phyloP scores from a whole-genome alignment of 2,888 invertebrate species.

The Prosapia bicincta region DNA sequence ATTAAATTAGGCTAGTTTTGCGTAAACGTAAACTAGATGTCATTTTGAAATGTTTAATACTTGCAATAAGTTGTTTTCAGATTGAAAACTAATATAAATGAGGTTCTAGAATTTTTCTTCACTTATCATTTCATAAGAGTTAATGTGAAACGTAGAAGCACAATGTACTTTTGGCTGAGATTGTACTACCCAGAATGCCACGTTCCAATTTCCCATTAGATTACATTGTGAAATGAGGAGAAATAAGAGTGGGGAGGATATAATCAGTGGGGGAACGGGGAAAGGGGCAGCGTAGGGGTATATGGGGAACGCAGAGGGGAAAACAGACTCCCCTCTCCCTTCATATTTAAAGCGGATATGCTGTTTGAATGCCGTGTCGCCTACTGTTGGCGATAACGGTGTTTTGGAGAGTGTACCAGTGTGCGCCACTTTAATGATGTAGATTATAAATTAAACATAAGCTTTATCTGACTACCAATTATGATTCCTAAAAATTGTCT shows the following conservation, averaged over 20 bases:
- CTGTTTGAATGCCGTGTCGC: not conserved
- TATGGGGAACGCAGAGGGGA: not conserved
- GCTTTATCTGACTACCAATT: no score
- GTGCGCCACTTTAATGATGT: no score
- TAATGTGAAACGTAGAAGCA: not conserved
- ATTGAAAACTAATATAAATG: no score
- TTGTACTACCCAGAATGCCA: slow-evolving; percentile 26
- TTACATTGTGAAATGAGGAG: slow-evolving; percentile 21
- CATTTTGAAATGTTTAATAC: no score
- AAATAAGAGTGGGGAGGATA: slow-evolving; percentile 5
- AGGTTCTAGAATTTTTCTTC: no score
- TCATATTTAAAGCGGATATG: not conserved
- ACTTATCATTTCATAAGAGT: no score
- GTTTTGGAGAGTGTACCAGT: no score
- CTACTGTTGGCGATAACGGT: not conserved
- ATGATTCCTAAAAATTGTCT: no score
- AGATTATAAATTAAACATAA: no score
- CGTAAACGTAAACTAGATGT: no score
- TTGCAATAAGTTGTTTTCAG: no score
- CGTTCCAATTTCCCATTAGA: slow-evolving; percentile 19
- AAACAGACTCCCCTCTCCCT: not conserved
- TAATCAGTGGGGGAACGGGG: slow-evolving; percentile 12
- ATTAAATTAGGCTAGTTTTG: no score
- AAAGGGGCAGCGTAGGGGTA: not conserved
- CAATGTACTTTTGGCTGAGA: slow-evolving; percentile 8